Percentiles rank a stretch among this genome's conserved stretches.
Conservation (phyloP, 2,888 invertebrate genomes). For the Choristoneura rosaceana region DNA sequence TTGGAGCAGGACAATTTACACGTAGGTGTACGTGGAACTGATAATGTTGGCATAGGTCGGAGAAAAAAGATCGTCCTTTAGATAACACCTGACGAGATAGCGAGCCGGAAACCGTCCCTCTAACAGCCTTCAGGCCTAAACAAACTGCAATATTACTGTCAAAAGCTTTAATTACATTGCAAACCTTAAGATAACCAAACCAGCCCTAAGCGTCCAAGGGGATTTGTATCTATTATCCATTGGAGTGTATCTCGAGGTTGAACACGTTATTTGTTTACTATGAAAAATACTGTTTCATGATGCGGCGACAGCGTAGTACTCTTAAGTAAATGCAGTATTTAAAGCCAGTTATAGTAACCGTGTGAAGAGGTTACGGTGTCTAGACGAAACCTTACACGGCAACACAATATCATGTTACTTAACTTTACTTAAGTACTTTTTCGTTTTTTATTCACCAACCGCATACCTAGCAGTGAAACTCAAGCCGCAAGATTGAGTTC, state of each 20-base stretch:
- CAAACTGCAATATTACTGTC: slow-evolving; percentile 34
- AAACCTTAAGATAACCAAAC: not conserved
- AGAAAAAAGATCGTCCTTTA: slow-evolving; percentile 65
- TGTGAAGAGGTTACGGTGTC: slow-evolving; percentile 69
- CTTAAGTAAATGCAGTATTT: slow-evolving; percentile 11
- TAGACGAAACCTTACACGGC: slow-evolving; percentile 75
- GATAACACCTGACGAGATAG: slow-evolving; percentile 67
- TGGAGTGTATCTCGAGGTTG: not conserved
- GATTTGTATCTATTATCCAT: not conserved
- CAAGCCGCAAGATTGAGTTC: slow-evolving; percentile 64
- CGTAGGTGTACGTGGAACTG: slow-evolving; percentile 67
- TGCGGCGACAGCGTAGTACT: not conserved
- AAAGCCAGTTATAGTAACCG: slow-evolving; percentile 47
- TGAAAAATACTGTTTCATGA: not conserved
- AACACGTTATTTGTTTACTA: not conserved
- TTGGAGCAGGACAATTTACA: slow-evolving; percentile 66
- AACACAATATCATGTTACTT: slow-evolving; percentile 68
- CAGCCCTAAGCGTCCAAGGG: not conserved
- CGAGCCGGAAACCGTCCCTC: slow-evolving; percentile 56
- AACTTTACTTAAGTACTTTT: slow-evolving; percentile 56
- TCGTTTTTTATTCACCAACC: slow-evolving; percentile 66
- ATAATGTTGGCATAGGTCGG: slow-evolving; percentile 77
- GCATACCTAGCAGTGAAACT: slow-evolving; percentile 72
- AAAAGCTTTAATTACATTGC: slow-evolving; percentile 11
- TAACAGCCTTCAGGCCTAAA: slow-evolving; percentile 36